Evolutionary conservation across 2,888 invertebrate species (phyloP), one percentile per base, ranked within the genome.

Genomic region (Lithosia quadra): DNA sequence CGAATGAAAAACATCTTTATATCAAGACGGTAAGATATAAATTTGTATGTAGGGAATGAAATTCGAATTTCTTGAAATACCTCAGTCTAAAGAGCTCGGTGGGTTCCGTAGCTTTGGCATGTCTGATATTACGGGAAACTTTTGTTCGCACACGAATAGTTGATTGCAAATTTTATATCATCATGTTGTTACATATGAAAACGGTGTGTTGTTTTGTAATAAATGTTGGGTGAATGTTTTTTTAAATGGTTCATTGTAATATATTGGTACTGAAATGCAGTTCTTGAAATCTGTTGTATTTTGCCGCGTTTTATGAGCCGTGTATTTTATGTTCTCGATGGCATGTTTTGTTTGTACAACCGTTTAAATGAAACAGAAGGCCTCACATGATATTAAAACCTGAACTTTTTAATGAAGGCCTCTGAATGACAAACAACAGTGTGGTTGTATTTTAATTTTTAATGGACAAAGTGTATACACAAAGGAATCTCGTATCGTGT

Each of bases 1-100:
- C 72, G 75, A 69, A 72, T 79, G 71, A 85, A 85, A 80, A 80
- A 77, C 80, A 78, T 75, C 85, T 81, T 79, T 88, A 80, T 78
- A 63, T 63, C 77, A 55, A 65, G 59, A n/a, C 36, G 4, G 63
- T 80, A 83, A 74, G 76, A 74, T 66, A 69, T 69, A 76, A 73
- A 79, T 76, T 82, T 69, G 73, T 65, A 34, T 65, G 76, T 68
- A 55, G 70, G 62, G 57, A 74, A 77, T 76, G 80, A 80, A 74
- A 73, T 72, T 73, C 77, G 76, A 83, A 80, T 78, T 80, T 79
- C 79, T 79, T 71, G 74, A 75, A 78, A 79, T 77, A 15, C 76
- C 76, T 69, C 69, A 15, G 56, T 28, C 39, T 80, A 80, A 81
- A 82, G 79, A 82, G 78, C 39, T 60, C 28, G 36, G 77, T 77